Base-by-base conservation (phyloP, 2,113 vertebrate species). In the Microcebus lehilahytsara region DNA sequence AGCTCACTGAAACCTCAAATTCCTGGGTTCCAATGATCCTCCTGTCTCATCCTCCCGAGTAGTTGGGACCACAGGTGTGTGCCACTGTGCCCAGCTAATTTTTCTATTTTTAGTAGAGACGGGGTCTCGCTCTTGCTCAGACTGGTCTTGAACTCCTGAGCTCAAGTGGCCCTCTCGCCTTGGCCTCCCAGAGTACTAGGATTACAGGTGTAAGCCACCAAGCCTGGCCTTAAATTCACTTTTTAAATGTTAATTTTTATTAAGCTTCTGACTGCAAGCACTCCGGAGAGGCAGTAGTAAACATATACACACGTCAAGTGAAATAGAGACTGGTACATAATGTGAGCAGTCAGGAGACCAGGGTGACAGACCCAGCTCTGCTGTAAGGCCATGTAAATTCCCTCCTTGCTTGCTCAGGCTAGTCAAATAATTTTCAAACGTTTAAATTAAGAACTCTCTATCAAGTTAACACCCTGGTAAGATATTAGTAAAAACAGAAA, bases 221-320 rank as follows among this genome's bases (percentile, higher is more conserved):
- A 8, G 56, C 6, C 56, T 22, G 20, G 56, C 56, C 91, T 93
- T 60, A 66, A 86, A 25, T 62, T 53, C 80, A 27, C 51, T 85
- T 95, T 97, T 91, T 40, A 96, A 87, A 79, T 69, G 22, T 2
- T 91, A 75, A 56, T 64, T 94, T 95, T 87, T 22, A 58, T 40
- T 88, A 91, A 91, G 49, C 51, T 60, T 93, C 42, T 67, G 22
- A 79, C 64, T 67, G 19, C 42, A 84, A 71, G 51, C 42, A 84
- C 71, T 64, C 32, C 27, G 46, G 46, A 72, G 64, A 66, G 64
- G 81, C 37, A 91, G 40, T 9, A 32, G 72, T 49, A 90, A 71
- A 88, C 51, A 69, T 16, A 83, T 11, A 79, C 23, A 46, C 16
- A 42, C n/a, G 17, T 32, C 81, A 85, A 91, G 74, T 71, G 30